Evolutionary conservation across 2,797 vertebrate species (phyloP).

Genomic region (Tenualosa thibaudeaui): DNA sequence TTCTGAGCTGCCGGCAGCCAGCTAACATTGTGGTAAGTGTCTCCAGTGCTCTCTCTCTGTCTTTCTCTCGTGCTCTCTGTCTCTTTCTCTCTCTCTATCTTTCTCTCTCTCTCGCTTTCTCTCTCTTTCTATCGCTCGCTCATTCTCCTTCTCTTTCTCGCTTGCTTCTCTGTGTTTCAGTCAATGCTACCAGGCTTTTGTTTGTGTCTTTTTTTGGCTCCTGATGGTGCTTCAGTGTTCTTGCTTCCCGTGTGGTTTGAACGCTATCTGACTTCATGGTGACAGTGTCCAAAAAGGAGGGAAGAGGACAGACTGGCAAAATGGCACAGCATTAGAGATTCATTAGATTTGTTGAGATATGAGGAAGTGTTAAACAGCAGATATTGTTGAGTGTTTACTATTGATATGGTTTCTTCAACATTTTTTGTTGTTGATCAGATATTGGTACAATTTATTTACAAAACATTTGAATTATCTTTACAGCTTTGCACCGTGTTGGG

Average conservation of each 20-base stretch:
- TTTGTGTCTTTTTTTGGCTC: not conserved
- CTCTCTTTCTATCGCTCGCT: not conserved
- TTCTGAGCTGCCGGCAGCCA: not conserved
- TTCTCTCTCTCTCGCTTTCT: not conserved
- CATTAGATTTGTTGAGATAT: not conserved
- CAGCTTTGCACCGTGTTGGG: not conserved
- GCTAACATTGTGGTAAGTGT: slow-evolving; percentile 11
- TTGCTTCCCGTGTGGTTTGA: not conserved
- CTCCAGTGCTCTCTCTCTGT: not conserved
- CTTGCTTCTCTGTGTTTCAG: not conserved
- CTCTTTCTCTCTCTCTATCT: not conserved
- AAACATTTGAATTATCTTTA: not conserved
- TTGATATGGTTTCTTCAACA: not conserved
- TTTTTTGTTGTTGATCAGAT: not conserved
- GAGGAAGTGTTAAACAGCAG: not conserved
- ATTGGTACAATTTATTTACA: not conserved
- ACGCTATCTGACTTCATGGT: not conserved
- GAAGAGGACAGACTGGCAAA: not conserved
- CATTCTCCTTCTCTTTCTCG: not conserved
- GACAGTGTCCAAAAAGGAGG: slow-evolving; percentile 24
- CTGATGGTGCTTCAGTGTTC: not conserved
- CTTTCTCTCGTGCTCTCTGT: not conserved
- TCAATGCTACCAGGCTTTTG: not conserved
- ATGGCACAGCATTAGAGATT: not conserved
- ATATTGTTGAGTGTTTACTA: not conserved